phyloP scores from a whole-genome alignment of 2,113 vertebrate genomes.

The Halcyon malimbica region DNA sequence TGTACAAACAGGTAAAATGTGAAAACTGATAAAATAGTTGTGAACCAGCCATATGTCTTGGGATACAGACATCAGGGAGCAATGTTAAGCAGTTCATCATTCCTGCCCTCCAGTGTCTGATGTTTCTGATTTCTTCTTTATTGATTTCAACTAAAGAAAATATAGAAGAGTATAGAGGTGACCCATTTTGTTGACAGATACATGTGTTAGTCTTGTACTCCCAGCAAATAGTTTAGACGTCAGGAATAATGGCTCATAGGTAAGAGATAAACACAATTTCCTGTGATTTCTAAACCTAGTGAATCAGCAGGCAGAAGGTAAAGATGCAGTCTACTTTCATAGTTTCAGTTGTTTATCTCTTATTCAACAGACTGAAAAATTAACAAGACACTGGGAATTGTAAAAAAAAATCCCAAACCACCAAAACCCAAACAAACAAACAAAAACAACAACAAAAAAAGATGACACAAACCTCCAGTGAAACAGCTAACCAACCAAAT shows the following conservation, averaged over 20 bases:
- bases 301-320: not conserved
- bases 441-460: not conserved
- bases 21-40: not conserved
- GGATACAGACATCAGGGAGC: slow-evolving; percentile 24
- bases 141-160: slow-evolving; percentile 64
- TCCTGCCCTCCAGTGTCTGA: slow-evolving; percentile 30
- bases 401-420: not conserved
- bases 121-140: slow-evolving; percentile 61
- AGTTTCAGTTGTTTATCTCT: not conserved
- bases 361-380: not conserved
- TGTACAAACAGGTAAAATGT: not conserved
- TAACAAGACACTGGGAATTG: not conserved
- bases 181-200: slow-evolving; percentile 51
- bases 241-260: slow-evolving; percentile 9
- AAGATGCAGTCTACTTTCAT: not conserved
- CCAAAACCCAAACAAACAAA: not conserved
- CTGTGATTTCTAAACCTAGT: not conserved
- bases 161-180: slow-evolving; percentile 36
- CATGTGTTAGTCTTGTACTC: slow-evolving; percentile 23
- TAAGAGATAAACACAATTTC: slow-evolving; percentile 21
- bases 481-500: not conserved
- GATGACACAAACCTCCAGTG: not conserved
- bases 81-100: slow-evolving; percentile 37
- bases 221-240: slow-evolving; percentile 21
- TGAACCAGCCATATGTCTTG: not conserved